Evolutionary conservation across 2,113 vertebrate genomes (phyloP), one percentile per base, ranked within the genome.

Genomic region (Podocnemis expansa): DNA sequence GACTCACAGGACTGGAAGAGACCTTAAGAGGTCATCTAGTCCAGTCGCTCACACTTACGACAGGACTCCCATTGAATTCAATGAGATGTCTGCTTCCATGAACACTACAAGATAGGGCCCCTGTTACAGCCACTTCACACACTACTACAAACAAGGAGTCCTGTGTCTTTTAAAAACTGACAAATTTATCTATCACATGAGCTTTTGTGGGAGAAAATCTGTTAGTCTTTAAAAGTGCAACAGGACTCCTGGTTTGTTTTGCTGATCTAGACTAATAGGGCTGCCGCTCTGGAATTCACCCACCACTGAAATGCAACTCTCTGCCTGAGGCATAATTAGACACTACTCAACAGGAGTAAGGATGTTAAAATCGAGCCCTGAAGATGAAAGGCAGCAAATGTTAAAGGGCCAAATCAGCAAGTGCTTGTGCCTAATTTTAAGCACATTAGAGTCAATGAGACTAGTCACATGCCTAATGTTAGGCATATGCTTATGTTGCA

Each of bases 41-140:
- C 51, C 51, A 52, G 51, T 52, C 51, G 14, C 51, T 16, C 17
- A 16, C 51, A 52, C 14, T 52, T 52, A 52, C 17, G 51, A 17
- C 13, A 3, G 86, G 91, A 93, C 90, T 89, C 94, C 78, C 91
- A 88, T 80, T 95, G 87, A 54, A 79, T 67, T 47, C 85, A 87
- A 87, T 73, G 91, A 89, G 29, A 17, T 25, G 24, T 43, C 43
- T 43, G 73, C 41, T 70, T 76, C 24, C n/a, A 25, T 41, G 19
- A 75, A 78, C 47, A 49, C 80, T 76, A 43, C 88, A 60, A 43
- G 52, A 84, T 43, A 60, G 3, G 1, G 56, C 8, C 41, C 17
- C 89, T 4, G 2, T 38, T 21, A 21, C 16, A 11, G 43, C 41
- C n/a, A 27, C 13, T 2, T 41, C 13, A 17, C 38, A 73, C 60